Base-by-base conservation (phyloP, 2,113 vertebrate genomes). In the Dendropsophus ebraccatus region DNA sequence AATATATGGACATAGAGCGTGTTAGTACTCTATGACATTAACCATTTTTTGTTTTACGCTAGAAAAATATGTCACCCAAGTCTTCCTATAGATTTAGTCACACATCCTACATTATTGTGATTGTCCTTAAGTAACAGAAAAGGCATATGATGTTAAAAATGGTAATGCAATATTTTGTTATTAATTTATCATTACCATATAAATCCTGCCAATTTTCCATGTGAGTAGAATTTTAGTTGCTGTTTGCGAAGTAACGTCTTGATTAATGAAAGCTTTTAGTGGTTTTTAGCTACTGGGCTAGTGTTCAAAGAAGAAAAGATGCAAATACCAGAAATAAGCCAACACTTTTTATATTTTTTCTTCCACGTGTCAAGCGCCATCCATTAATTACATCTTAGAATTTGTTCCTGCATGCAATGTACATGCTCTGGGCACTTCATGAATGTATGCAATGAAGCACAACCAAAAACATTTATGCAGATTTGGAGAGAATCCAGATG, bases 131-230 rank as follows among this genome's bases (percentile, higher is more conserved):
- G 35, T 52, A 83, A 83, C 52, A 47, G 41, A 58, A 60, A 58
- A 73, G 58, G 69, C 47, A 60, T 75, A 52, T 47, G 25, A 74
- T 72, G 32, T 37, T 60, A 75, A 74, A 83, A 72, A 84, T 25
- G 58, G 82, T 62, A 84, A 58, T 84, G 81, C 81, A 83, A 74
- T 74, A 84, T 84, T 52, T 41, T 60, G 70, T 84, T 70, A 84
- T 84, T 84, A 74, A 84, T 83, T 83, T 50, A 73, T 75, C 50
- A 84, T 84, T 84, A 84, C 70, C 70, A 74, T 84, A 75, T 74
- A 74, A 75, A 58, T 41, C 52, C 35, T 84, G 82, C 69, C 82
- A 84, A 74, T 84, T 84, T 74, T 84, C 82, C 28, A 60, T 60
- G 52, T 60, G 70, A 84, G 69, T 50, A 28, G 70, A 75, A 84